Percentiles rank a stretch among this genome's conserved stretches.
These are phyloP conservation scores for Lophotriccus pileatus DNA, from an alignment of 2,797 vertebrate species.

Conservation along the genomic window DNA sequence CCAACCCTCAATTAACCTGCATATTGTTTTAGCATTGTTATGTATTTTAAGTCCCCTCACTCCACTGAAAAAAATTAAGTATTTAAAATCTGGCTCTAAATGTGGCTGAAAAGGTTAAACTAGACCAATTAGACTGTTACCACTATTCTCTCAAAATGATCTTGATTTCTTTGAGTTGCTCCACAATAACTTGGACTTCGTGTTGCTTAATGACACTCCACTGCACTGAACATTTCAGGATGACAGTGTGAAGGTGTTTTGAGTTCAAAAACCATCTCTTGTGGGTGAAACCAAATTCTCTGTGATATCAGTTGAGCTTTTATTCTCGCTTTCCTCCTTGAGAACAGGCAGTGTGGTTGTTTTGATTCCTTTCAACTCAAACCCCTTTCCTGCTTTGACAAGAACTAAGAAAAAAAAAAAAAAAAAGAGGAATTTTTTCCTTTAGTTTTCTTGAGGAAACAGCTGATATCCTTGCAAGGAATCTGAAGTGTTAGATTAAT, in stretches of 20 bases:
- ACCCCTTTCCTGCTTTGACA: background rate
- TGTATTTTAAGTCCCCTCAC: background rate
- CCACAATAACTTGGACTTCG: background rate
- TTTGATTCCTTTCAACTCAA: background rate
- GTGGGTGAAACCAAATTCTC: background rate
- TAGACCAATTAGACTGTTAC: rapidly evolving
- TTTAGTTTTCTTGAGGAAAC: background rate
- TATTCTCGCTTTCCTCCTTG: background rate
- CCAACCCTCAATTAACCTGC: background rate
- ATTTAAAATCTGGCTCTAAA: background rate
- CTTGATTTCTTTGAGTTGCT: rapidly evolving
- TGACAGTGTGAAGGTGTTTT: rapidly evolving
- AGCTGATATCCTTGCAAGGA: background rate
- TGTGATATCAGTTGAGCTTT: background rate
- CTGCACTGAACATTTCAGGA: background rate
- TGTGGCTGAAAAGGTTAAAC: background rate
- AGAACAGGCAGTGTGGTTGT: rapidly evolving
- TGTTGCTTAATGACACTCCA: background rate
- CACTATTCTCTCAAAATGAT: background rate
- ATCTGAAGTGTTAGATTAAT: background rate
- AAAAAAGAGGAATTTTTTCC: background rate
- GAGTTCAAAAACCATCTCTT: background rate
- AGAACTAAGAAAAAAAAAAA: background rate
- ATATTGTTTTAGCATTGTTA: background rate
- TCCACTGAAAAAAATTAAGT: rapidly evolving